These are phyloP conservation scores for Tanypteryx hageni DNA, from an alignment of 2,888 invertebrate genomes.

Conservation along the genomic window DNA sequence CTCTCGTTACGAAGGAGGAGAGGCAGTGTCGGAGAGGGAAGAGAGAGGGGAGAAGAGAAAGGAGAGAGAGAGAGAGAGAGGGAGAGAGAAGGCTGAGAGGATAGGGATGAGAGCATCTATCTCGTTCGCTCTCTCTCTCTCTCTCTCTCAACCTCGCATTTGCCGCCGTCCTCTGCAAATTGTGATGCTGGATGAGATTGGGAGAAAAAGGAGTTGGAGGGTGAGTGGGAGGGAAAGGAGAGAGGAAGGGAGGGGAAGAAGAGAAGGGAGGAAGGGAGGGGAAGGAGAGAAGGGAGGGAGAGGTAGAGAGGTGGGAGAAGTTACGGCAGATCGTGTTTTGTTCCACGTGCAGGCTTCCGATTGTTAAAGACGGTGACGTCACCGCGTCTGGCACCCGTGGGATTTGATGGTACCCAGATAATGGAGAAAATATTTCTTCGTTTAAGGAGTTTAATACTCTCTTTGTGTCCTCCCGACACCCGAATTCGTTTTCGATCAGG, in stretches of 20 bases:
- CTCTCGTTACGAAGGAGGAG: background rate
- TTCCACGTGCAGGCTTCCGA: constrained; percentile 34
- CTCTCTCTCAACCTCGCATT: background rate
- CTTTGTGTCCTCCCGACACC: background rate
- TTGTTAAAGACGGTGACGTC: constrained; percentile 25
- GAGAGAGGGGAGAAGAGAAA: background rate
- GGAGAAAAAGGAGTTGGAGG: background rate
- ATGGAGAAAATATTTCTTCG: background rate
- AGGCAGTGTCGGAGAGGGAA: background rate
- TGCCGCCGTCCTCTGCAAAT: background rate
- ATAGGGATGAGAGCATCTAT: too few species aligned
- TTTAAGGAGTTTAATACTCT: background rate
- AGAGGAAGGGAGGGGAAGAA: background rate
- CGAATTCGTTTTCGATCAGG: background rate
- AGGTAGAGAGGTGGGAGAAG: background rate
- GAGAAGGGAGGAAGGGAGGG: background rate
- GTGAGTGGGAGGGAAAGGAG: background rate
- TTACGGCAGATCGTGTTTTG: background rate
- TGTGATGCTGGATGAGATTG: constrained; percentile 23
- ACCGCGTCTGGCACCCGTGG: background rate
- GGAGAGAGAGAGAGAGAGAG: background rate
- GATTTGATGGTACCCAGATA: background rate
- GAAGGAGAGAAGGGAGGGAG: background rate
- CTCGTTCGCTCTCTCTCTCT: too few species aligned
- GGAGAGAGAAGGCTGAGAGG: background rate